A percentile compares a stretch with the other conserved stretches of the same genome.
Evolutionary conservation across 2,797 vertebrate genomes (phyloP).

Genomic region (Pantherophis vulpinus): DNA sequence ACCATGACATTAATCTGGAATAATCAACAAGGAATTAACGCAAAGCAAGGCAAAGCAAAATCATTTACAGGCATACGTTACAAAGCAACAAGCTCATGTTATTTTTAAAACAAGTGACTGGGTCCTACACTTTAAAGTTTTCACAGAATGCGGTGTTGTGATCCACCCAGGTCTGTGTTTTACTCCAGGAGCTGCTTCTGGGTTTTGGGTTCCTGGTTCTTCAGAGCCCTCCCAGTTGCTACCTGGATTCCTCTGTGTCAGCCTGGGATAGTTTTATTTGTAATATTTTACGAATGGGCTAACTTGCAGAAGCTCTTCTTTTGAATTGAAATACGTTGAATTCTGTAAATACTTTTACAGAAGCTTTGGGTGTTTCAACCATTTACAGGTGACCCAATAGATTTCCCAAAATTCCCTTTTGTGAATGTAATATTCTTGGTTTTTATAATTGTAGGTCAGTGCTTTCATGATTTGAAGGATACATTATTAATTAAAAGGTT

Average conservation of each 20-base stretch:
- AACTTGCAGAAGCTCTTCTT: background rate
- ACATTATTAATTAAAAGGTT: background rate
- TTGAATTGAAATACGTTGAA: background rate
- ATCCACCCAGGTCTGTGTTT: background rate
- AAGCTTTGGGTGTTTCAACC: constrained; percentile 21
- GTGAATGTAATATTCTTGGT: background rate
- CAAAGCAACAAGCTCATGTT: background rate
- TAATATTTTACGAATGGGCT: background rate
- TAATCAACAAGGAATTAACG: constrained; percentile 23
- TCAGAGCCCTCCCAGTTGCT: background rate
- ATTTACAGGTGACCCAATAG: constrained; percentile 4
- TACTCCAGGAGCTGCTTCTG: background rate
- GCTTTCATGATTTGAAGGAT: background rate
- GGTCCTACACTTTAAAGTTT: background rate
- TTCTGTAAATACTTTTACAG: constrained; percentile 14
- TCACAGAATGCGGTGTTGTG: background rate
- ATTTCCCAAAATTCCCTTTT: background rate
- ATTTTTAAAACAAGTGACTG: background rate
- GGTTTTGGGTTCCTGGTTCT: background rate
- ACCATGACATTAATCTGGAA: constrained; percentile 16
- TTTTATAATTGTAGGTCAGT: background rate
- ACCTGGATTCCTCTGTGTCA: background rate
- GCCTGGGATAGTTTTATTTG: background rate
- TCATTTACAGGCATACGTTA: background rate
- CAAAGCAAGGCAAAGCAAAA: constrained; percentile 23